Conservation (phyloP, 1,140 invertebrate genomes). For the Chelonus insularis region DNA sequence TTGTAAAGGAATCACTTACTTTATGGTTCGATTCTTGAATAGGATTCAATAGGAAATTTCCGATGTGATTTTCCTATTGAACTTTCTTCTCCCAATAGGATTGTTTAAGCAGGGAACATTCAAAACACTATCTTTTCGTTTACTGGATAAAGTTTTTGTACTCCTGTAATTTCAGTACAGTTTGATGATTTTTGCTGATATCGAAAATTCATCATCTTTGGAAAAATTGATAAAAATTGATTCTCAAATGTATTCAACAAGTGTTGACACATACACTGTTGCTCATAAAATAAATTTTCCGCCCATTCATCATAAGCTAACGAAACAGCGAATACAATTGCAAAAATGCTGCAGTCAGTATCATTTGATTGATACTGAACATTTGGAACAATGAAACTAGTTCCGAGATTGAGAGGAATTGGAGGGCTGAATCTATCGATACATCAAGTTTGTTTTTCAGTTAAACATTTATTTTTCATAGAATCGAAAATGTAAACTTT, state of each 20-base stretch:
- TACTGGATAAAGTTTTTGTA: too few species aligned
- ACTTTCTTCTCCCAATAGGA: too few species aligned
- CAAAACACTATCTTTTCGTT: too few species aligned
- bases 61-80: too few species aligned
- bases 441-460: constrained; percentile 20
- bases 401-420: neutral
- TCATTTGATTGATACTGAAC: constrained; percentile 23
- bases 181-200: too few species aligned
- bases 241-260: neutral
- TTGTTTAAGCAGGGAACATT: too few species aligned
- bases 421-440: constrained; percentile 15
- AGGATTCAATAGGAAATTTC: too few species aligned
- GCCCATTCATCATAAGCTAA: neutral
- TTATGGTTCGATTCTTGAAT: too few species aligned
- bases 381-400: constrained; percentile 3
- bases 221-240: neutral
- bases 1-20: too few species aligned
- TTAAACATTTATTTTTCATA: constrained; percentile 16
- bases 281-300: neutral
- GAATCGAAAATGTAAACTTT: constrained; percentile 29
- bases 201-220: too few species aligned
- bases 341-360: constrained; percentile 24
- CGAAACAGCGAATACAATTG: constrained; percentile 27
- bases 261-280: neutral
- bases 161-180: too few species aligned